Conservation (phyloP, 2,888 invertebrate genomes). For the Pimpla rufipes region DNA sequence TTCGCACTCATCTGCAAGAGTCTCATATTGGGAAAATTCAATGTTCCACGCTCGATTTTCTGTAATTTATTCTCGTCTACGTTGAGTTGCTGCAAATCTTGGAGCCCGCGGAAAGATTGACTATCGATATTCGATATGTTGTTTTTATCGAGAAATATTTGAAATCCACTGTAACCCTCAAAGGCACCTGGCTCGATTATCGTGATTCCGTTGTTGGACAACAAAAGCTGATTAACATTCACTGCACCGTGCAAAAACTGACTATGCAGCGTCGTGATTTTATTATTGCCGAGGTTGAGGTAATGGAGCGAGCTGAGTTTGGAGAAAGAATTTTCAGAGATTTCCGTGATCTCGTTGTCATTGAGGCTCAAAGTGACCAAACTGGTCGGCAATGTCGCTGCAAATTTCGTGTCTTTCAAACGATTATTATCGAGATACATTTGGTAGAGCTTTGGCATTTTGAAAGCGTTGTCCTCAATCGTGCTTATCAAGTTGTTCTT, state of each 20-base stretch:
- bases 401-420: conserved; percentile 72
- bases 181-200: too few species aligned
- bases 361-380: conserved; percentile 69
- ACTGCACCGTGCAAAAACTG: too few species aligned
- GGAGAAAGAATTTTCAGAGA: conserved; percentile 24
- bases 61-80: neutral
- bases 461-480: conserved; percentile 82
- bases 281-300: neutral
- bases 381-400: conserved; percentile 71
- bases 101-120: too few species aligned
- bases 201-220: too few species aligned
- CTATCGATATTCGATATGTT: too few species aligned
- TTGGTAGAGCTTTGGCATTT: conserved; percentile 78
- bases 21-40: neutral
- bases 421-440: conserved; percentile 71
- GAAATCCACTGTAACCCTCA: too few species aligned
- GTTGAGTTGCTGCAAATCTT: too few species aligned
- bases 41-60: neutral
- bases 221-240: too few species aligned
- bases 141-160: too few species aligned
- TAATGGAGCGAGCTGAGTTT: neutral
- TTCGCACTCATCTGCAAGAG: neutral
- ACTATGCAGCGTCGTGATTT: too few species aligned
- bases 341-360: conserved; percentile 68
- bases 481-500: conserved; percentile 82